Percentiles rank a stretch among this genome's conserved stretches.
These are phyloP conservation scores for Euleptes europaea DNA, from an alignment of 2,113 vertebrate genomes.

Conservation along the genomic window DNA sequence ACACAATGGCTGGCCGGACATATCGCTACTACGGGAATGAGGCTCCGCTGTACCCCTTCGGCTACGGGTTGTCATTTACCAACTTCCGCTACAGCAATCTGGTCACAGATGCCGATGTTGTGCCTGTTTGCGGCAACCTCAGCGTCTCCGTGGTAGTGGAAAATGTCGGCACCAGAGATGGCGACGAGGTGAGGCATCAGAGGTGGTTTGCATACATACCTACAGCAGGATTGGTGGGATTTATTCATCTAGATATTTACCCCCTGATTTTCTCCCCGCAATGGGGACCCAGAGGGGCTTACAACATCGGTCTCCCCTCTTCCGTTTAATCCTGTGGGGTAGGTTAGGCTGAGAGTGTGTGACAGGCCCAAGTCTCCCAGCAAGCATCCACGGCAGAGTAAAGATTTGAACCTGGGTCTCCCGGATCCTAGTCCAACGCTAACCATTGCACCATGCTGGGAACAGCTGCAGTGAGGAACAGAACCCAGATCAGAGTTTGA, in stretches of 20 bases:
- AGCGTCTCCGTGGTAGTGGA: slow-evolving; percentile 57
- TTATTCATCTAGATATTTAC: no score
- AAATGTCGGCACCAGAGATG: slow-evolving; percentile 46
- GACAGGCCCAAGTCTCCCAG: no score
- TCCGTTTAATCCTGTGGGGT: no score
- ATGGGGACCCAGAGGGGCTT: no score
- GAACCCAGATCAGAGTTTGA: background rate
- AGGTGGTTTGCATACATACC: background rate
- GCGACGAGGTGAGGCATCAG: slow-evolving; percentile 64
- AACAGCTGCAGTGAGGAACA: background rate
- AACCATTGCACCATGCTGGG: no score
- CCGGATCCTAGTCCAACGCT: no score
- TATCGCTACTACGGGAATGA: slow-evolving; percentile 69
- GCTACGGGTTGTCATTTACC: slow-evolving; percentile 69
- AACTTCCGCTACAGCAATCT: slow-evolving; percentile 63
- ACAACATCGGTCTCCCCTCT: no score
- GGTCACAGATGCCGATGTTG: slow-evolving; percentile 12
- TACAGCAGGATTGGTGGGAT: background rate
- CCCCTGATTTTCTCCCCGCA: no score
- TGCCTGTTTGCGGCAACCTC: slow-evolving; percentile 62
- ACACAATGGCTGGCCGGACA: slow-evolving; percentile 70
- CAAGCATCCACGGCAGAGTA: no score
- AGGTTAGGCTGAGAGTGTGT: no score
- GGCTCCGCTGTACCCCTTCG: slow-evolving; percentile 69
- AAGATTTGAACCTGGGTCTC: no score